phyloP scores from a whole-genome alignment of 2,797 vertebrate species.

The Trachops cirrhosus region DNA sequence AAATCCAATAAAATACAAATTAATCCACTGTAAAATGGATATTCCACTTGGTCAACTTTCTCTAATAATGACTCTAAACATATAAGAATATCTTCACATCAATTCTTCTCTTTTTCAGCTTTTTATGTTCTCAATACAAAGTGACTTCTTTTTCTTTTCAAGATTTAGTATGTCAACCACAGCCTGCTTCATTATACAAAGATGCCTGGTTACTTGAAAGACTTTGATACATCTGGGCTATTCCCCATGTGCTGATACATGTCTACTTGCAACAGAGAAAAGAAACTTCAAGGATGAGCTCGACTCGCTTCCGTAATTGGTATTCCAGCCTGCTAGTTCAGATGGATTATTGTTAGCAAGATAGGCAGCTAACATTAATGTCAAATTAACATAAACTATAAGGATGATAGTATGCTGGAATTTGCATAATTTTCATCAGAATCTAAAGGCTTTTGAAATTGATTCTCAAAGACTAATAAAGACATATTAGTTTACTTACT shows the following conservation, averaged over 20 bases:
- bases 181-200: slow-evolving; percentile 64
- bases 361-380: slow-evolving; percentile 76
- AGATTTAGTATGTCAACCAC: slow-evolving; percentile 65
- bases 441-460: slow-evolving; percentile 71
- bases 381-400: slow-evolving; percentile 80
- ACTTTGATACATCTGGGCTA: slow-evolving; percentile 63
- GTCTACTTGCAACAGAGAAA: slow-evolving; percentile 62
- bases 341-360: slow-evolving; percentile 71
- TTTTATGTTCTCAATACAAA: slow-evolving; percentile 46
- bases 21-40: neutral
- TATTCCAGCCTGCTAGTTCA: slow-evolving; percentile 69
- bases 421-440: slow-evolving; percentile 70
- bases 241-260: slow-evolving; percentile 59
- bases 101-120: slow-evolving; percentile 47
- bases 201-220: slow-evolving; percentile 62
- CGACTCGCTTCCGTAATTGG: slow-evolving; percentile 67
- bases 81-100: slow-evolving; percentile 25
- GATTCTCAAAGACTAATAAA: slow-evolving; percentile 68
- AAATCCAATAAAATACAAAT: neutral
- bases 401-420: slow-evolving; percentile 61
- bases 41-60: neutral
- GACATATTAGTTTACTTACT: slow-evolving; percentile 52
- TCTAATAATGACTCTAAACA: slow-evolving; percentile 15
- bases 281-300: slow-evolving; percentile 66
- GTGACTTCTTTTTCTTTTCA: slow-evolving; percentile 20